Evolutionary conservation across 2,888 invertebrate genomes (phyloP).

Genomic region (Argyresthia albistria): DNA sequence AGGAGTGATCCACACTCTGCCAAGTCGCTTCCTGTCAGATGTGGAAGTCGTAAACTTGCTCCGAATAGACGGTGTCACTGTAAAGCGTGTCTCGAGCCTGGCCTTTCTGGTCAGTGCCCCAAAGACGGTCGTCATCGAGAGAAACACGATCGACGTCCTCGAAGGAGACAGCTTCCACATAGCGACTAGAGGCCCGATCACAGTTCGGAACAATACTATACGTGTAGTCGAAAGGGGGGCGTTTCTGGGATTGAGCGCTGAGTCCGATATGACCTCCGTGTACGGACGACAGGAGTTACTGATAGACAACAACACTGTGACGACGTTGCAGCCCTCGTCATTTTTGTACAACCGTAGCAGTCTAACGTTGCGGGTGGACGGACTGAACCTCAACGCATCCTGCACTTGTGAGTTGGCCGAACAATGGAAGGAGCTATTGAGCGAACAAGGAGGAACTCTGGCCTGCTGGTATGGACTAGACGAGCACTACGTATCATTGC

Average conservation of each 20-base stretch:
- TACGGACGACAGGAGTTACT: constrained; percentile 62
- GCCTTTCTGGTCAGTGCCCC: constrained; percentile 79
- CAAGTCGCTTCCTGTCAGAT: constrained; percentile 82
- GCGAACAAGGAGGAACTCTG: constrained; percentile 44
- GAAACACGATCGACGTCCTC: constrained; percentile 70
- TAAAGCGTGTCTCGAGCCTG: constrained; percentile 76
- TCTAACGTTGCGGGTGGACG: constrained; percentile 70
- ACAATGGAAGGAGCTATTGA: constrained; percentile 41
- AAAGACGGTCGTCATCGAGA: constrained; percentile 73
- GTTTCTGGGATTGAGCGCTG: constrained; percentile 72
- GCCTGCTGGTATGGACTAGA: constrained; percentile 56
- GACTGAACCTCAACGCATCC: constrained; percentile 69
- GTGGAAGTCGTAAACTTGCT: constrained; percentile 78
- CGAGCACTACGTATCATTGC: constrained; percentile 43
- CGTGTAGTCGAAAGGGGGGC: constrained; percentile 71
- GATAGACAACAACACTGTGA: constrained; percentile 77
- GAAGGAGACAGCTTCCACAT: constrained; percentile 79
- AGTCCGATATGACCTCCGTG: constrained; percentile 51
- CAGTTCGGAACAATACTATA: constrained; percentile 78
- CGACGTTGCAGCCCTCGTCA: constrained; percentile 67
- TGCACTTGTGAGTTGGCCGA: constrained; percentile 71
- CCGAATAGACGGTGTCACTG: constrained; percentile 75
- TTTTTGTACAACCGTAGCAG: constrained; percentile 70
- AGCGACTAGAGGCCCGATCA: constrained; percentile 72
- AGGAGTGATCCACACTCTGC: constrained; percentile 72